Percentiles rank a stretch among this genome's conserved stretches.
phyloP scores from a whole-genome alignment of 2,888 invertebrate genomes.

The Hemicrepidius hirtus region DNA sequence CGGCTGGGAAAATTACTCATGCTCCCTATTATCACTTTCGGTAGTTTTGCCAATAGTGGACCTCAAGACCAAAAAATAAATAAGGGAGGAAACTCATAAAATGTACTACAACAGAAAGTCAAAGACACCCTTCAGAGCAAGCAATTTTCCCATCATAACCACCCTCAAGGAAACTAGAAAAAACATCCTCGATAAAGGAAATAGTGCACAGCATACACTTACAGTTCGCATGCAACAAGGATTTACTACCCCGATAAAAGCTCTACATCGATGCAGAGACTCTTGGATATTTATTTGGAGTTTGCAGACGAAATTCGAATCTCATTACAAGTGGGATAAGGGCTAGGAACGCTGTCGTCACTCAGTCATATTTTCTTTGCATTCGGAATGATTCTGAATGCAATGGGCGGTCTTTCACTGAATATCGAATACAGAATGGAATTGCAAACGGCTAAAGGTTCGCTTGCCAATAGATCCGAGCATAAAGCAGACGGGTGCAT shows the following conservation, averaged over 20 bases:
- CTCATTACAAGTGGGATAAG: constrained; percentile 10
- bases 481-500: not conserved
- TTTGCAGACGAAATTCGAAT: constrained; percentile 1
- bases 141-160: not conserved
- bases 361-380: constrained; percentile 22
- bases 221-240: constrained; percentile 5
- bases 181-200: constrained; percentile 2
- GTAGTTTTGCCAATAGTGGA: too few relatives aligned
- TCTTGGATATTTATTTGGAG: constrained; percentile 1
- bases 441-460: constrained; percentile 19
- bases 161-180: constrained; percentile 3
- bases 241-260: constrained; percentile 20
- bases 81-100: not conserved
- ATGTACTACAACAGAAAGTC: not conserved
- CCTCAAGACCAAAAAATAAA: too few relatives aligned
- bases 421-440: constrained; percentile 24
- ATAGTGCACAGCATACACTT: not conserved
- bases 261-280: not conserved
- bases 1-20: too few relatives aligned
- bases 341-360: not conserved
- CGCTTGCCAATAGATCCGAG: constrained; percentile 4
- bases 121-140: not conserved
- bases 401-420: constrained; percentile 14
- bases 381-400: constrained; percentile 16
- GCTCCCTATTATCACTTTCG: too few relatives aligned